phyloP scores from a whole-genome alignment of 2,888 invertebrate genomes.

The Platerodrilus igneus region DNA sequence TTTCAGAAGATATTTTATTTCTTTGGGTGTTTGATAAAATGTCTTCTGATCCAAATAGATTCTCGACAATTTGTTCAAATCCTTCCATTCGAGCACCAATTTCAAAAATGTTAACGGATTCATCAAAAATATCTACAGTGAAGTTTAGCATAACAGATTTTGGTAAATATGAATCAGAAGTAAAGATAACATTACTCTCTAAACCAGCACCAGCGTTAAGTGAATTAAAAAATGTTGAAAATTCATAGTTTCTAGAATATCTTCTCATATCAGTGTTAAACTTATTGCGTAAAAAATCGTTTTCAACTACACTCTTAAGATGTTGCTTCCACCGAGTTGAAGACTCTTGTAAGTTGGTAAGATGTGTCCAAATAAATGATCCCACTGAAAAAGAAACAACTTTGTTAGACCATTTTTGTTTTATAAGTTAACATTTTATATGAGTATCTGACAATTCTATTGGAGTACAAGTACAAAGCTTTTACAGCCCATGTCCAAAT shows the following conservation, averaged over 20 bases:
- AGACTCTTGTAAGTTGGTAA: constrained; percentile 58
- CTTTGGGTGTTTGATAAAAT: constrained; percentile 20
- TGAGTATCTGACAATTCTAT: no score
- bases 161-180: constrained; percentile 55
- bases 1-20: constrained; percentile 9
- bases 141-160: constrained; percentile 52
- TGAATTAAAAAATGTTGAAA: constrained; percentile 56
- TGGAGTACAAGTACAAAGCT: no score
- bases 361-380: constrained; percentile 65
- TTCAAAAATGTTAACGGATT: constrained; percentile 61
- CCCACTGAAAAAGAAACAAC: constrained; percentile 51
- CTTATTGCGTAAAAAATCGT: constrained; percentile 55
- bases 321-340: constrained; percentile 55
- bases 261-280: constrained; percentile 60
- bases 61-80: constrained; percentile 57
- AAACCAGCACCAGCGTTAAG: constrained; percentile 55
- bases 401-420: no score
- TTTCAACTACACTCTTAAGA: constrained; percentile 56
- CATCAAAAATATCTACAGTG: constrained; percentile 57
- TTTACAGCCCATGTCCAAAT: no score
- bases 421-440: no score
- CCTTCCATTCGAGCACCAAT: constrained; percentile 57
- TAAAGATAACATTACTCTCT: constrained; percentile 56
- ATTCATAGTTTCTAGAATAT: constrained; percentile 63
- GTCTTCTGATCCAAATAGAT: constrained; percentile 56